A percentile compares a stretch with the other conserved stretches of the same genome.
Evolutionary conservation across 2,888 invertebrate genomes (phyloP).

Genomic region (Thera obeliscata): DNA sequence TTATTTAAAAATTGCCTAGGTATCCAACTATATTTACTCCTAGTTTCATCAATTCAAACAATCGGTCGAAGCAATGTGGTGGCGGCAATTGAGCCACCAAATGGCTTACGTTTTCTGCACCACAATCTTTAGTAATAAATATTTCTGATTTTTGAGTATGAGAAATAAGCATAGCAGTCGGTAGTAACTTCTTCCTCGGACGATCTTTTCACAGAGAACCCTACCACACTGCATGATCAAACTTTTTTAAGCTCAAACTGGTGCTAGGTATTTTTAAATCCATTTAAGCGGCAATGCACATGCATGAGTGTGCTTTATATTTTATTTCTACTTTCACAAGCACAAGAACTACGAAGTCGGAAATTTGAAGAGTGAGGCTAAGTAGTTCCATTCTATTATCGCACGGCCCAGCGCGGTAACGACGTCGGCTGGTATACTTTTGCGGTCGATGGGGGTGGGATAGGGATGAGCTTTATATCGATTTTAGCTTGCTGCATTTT

Average conservation of each 20-base stretch:
- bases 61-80: too few relatives aligned
- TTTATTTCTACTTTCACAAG: slow-evolving; percentile 23
- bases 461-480: neutral
- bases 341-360: slow-evolving; percentile 10
- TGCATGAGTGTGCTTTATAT: slow-evolving; percentile 7
- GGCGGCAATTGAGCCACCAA: too few relatives aligned
- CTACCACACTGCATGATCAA: too few relatives aligned
- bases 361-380: slow-evolving; percentile 45
- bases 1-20: too few relatives aligned
- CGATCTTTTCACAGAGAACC: too few relatives aligned
- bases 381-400: slow-evolving; percentile 51
- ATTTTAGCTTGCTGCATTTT: neutral
- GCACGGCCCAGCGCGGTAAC: slow-evolving; percentile 46
- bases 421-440: slow-evolving; percentile 37
- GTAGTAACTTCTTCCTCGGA: too few relatives aligned
- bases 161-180: too few relatives aligned
- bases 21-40: too few relatives aligned
- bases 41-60: too few relatives aligned
- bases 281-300: slow-evolving; percentile 5
- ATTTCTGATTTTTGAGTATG: too few relatives aligned
- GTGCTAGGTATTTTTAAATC: neutral
- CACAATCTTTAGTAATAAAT: too few relatives aligned
- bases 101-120: too few relatives aligned
- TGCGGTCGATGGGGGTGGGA: slow-evolving; percentile 18
- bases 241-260: neutral